Conservation (phyloP, 1,140 invertebrate species). For the Rhopalosiphum padi region DNA sequence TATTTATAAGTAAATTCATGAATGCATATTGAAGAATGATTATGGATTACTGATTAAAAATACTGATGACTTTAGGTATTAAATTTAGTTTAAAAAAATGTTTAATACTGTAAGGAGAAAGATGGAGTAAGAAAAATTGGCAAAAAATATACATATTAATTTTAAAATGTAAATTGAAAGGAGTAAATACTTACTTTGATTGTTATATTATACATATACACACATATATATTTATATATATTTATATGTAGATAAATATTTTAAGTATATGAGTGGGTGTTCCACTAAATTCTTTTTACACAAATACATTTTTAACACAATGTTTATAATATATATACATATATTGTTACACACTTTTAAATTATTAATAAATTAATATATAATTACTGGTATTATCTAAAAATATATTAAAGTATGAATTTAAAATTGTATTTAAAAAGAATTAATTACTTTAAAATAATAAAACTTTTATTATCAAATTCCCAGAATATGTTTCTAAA, state of each 20-base stretch:
- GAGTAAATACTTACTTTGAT: conserved; percentile 19
- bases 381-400: not conserved
- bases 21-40: conserved; percentile 1
- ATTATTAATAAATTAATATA: not conserved
- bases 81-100: not conserved
- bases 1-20: not conserved
- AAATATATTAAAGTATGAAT: not conserved
- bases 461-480: not conserved
- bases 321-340: not conserved
- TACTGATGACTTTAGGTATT: conserved; percentile 33
- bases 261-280: not conserved
- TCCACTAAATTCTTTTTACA: not conserved
- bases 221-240: not conserved
- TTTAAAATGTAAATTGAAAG: conserved; percentile 28
- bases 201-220: not conserved
- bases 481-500: not conserved
- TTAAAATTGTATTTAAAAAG: not conserved
- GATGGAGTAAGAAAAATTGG: not conserved
- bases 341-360: conserved; percentile 9
- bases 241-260: not conserved
- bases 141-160: conserved; percentile 22
- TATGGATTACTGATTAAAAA: conserved; percentile 9
- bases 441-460: not conserved
- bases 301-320: not conserved
- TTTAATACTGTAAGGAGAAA: conserved; percentile 29